Conservation (phyloP, 2,888 invertebrate species). For the Darwinula stevensoni region DNA sequence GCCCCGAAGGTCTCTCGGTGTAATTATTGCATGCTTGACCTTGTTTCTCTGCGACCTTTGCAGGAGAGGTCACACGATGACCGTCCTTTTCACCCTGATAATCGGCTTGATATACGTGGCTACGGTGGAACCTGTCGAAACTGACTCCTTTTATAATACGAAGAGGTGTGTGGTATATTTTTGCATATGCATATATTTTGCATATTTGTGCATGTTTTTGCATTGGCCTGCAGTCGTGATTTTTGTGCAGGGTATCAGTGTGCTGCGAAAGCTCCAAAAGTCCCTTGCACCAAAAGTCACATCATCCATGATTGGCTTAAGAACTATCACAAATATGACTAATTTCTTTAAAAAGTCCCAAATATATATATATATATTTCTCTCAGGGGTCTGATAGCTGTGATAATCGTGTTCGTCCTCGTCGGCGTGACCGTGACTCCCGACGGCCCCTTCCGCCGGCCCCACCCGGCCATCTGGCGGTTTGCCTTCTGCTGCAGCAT, state of each 20-base stretch:
- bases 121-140: constrained; percentile 17
- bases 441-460: constrained; percentile 24
- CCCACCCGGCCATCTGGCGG: constrained; percentile 25
- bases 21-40: neutral
- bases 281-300: too few species aligned
- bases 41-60: constrained; percentile 10
- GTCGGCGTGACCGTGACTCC: constrained; percentile 24
- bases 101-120: constrained; percentile 21
- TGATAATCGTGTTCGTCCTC: constrained; percentile 19
- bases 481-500: constrained; percentile 22
- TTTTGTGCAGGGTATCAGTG: too few species aligned
- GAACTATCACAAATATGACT: too few species aligned
- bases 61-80: constrained; percentile 23
- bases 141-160: constrained; percentile 19
- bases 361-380: neutral
- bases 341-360: too few species aligned
- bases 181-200: too few species aligned
- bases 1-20: neutral
- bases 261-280: too few species aligned
- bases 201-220: too few species aligned
- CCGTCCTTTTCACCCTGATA: constrained; percentile 19
- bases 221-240: too few species aligned
- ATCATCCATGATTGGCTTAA: too few species aligned
- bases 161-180: constrained; percentile 16
- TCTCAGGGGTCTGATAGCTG: constrained; percentile 21